These are phyloP conservation scores for Oxystoma pomonae DNA, from an alignment of 2,888 invertebrate species.

Conservation along the genomic window DNA sequence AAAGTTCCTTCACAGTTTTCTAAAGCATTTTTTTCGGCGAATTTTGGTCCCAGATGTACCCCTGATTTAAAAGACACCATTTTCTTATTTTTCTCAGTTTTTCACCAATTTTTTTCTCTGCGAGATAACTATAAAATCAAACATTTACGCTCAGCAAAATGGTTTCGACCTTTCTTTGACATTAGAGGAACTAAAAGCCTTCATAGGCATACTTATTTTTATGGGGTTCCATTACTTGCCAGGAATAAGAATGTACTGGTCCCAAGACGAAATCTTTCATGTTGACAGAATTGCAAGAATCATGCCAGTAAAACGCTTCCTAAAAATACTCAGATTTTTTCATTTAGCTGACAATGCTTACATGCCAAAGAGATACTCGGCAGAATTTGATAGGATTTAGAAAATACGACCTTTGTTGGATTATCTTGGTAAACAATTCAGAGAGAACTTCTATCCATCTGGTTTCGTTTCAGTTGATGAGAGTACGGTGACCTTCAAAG, in stretches of 20 bases:
- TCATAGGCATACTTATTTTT: conserved; percentile 2
- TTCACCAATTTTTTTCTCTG: neutral
- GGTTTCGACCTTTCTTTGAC: neutral
- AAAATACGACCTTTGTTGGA: conserved; percentile 10
- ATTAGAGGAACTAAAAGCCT: conserved; percentile 3
- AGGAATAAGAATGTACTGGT: conserved; percentile 7
- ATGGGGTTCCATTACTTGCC: conserved; percentile 9
- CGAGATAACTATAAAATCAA: neutral
- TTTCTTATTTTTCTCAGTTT: neutral
- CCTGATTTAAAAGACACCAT: neutral
- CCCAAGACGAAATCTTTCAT: conserved; percentile 8
- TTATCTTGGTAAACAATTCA: conserved; percentile 6
- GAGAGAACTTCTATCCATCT: neutral
- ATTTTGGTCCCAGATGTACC: neutral
- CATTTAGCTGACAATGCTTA: conserved; percentile 5
- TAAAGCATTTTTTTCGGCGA: neutral
- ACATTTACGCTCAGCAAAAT: neutral
- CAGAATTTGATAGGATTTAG: conserved; percentile 8
- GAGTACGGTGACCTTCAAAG: conserved; percentile 4
- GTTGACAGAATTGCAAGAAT: conserved; percentile 3
- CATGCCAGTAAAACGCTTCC: conserved; percentile 8
- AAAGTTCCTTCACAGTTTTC: neutral
- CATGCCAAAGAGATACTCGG: conserved; percentile 3
- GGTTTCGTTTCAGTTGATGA: conserved; percentile 7
- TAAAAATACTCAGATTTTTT: conserved; percentile 4